Evolutionary conservation across 1,140 invertebrate species (phyloP).

Genomic region (Euglossa dilemma): DNA sequence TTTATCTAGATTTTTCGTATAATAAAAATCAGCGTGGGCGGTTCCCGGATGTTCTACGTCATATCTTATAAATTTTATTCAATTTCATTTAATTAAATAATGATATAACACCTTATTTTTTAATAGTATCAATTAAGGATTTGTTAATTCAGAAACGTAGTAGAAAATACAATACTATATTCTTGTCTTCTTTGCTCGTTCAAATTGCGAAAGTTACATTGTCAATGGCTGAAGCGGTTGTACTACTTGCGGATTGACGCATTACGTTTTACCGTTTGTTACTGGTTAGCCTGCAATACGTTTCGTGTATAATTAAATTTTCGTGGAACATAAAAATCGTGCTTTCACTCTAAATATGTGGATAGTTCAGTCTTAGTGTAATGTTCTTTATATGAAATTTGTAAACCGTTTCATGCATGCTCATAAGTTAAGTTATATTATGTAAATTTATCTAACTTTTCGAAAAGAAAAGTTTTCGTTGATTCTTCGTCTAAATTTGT

Average conservation of each 20-base stretch:
- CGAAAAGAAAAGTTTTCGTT: background rate
- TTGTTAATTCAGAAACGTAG: too few relatives aligned
- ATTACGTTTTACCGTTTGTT: background rate
- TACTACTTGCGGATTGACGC: background rate
- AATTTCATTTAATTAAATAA: too few relatives aligned
- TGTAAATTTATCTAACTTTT: background rate
- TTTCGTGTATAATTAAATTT: background rate
- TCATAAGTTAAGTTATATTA: background rate
- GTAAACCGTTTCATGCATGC: background rate
- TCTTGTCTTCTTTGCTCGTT: background rate
- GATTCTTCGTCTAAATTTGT: background rate
- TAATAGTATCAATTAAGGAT: too few relatives aligned
- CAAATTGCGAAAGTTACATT: constrained; percentile 19
- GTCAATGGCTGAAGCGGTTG: background rate
- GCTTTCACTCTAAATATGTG: background rate
- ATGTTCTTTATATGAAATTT: background rate
- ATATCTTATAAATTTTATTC: background rate
- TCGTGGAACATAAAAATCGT: background rate
- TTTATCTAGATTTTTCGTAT: background rate
- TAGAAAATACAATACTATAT: background rate
- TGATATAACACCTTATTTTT: too few relatives aligned
- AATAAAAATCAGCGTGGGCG: background rate
- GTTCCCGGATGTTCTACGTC: background rate
- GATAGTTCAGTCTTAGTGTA: too few relatives aligned
- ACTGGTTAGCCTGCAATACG: background rate